Evolutionary conservation across 2,888 invertebrate species (phyloP), one percentile per base, ranked within the genome.

Genomic region (Papilio elwesi): DNA sequence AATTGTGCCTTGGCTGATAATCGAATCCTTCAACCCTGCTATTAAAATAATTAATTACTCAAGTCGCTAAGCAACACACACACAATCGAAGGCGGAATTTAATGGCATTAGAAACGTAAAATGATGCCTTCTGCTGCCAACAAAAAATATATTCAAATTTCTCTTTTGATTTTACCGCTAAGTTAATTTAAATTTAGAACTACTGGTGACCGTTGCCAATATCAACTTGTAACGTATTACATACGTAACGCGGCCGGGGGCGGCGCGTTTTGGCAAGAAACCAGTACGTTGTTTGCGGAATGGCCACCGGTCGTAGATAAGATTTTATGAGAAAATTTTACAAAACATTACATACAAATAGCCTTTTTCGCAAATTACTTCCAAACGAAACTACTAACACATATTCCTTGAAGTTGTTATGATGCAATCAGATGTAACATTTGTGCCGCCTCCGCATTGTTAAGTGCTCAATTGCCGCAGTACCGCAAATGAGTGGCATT

Each of bases 191-290:
- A 57, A 11, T 51, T 57, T 38, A 15, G 51, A 62, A 62, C 8
- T 49, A 15, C 9, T 15, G 64, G 55, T 65, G 52, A 72, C 55
- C 51, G 36, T 59, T 73, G 73, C 73, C 73, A 73, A 73, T 69
- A 66, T 59, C 51, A 59, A 62, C 11, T 66, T 65, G 69, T 70
- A 73, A 73, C 47, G 47, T 63, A 72, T 67, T 72, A 73, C 68
- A 63, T 36, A 52, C 65, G 69, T 73, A 65, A 70, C 16, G 67
- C 9, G 55, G 52, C 62, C 59, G 26, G 48, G 16, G 43, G 59
- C 51, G 12, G 57, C 59, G 52, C 59, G 53, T 66, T 68, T 73
- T 73, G 73, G 73, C 73, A 73, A 70, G 65, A 66, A 65, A 73
- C 69, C 65, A 66, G 51, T 51, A 52, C 51, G 47, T 43, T 52